Conservation (phyloP, 2,113 vertebrate species). For the Galeopterus variegatus region DNA sequence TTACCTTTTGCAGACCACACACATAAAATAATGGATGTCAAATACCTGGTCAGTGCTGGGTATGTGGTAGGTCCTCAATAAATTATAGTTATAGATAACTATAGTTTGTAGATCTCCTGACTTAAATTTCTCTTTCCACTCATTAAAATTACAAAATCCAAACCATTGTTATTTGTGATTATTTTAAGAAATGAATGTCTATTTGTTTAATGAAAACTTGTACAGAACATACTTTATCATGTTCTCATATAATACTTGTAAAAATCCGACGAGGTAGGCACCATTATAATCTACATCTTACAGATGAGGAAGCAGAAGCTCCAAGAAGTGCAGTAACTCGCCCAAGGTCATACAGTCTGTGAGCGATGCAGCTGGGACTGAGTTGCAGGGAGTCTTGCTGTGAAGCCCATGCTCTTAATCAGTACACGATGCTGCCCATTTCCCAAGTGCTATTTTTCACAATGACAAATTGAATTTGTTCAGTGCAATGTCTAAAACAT, state of each 20-base stretch:
- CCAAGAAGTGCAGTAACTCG: neutral
- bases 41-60: neutral
- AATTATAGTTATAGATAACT: neutral
- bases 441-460: constrained; percentile 76
- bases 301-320: neutral
- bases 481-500: constrained; percentile 72
- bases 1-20: neutral
- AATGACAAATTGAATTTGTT: constrained; percentile 82
- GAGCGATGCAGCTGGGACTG: neutral
- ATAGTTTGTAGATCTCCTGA: neutral
- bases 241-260: neutral
- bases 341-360: neutral
- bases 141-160: neutral
- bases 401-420: neutral
- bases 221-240: neutral
- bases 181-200: neutral
- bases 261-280: neutral
- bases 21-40: neutral
- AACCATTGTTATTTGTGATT: neutral
- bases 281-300: neutral
- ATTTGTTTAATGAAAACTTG: neutral
- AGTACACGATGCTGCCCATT: constrained; percentile 16
- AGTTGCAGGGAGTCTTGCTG: neutral
- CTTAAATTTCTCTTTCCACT: neutral
- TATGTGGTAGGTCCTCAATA: neutral